Evolutionary conservation across 2,113 vertebrate species (phyloP), one percentile per base, ranked within the genome.

Genomic region (Microtus ochrogaster): DNA sequence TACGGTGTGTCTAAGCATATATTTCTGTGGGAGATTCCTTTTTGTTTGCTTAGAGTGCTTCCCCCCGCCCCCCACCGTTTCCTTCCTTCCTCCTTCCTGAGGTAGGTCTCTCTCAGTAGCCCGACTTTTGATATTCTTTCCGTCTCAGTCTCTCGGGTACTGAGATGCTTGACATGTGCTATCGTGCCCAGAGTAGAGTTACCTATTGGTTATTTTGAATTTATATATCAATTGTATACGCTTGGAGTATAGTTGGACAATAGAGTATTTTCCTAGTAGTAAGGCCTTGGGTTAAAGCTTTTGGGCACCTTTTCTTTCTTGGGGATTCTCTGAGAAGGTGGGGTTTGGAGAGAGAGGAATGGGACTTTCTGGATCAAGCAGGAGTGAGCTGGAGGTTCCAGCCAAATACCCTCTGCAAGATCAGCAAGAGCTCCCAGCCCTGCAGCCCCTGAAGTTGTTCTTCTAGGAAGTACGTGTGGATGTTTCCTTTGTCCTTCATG

Each of bases 1-100:
- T 49, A 49, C 10, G 49, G 49, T 49, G 49, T 49, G 49, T 49
- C 49, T 90, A 11, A 90, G 89, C 24, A 30, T 74, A 39, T 39
- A 3, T 79, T 79, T 52, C 49, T 76, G 65, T 66, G 30, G 41
- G 63, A 49, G 41, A 28, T 52, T 68, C 6, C 36, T 79, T 44
- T 28, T 52, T 78, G 11, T 66, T 63, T 89, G n/a, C 52, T 66
- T 78, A 22, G 55, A 83, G 55, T 12, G 1, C 13, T 13, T 13
- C 49, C 14, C n/a, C 26, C 58, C 7, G 41, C 16, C 2, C 1
- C 22, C 55, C 21, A 36, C 4, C 19, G 7, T 0, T 26, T 14
- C 3, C 26, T 41, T 41, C 22, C n/a, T 63, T 14, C 24, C n/a
- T 30, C 16, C 39, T 30, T 84, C 26, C 12, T 41, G 58, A 63